phyloP scores from a whole-genome alignment of 2,797 vertebrate genomes.

The Sebastolobus altivelis region DNA sequence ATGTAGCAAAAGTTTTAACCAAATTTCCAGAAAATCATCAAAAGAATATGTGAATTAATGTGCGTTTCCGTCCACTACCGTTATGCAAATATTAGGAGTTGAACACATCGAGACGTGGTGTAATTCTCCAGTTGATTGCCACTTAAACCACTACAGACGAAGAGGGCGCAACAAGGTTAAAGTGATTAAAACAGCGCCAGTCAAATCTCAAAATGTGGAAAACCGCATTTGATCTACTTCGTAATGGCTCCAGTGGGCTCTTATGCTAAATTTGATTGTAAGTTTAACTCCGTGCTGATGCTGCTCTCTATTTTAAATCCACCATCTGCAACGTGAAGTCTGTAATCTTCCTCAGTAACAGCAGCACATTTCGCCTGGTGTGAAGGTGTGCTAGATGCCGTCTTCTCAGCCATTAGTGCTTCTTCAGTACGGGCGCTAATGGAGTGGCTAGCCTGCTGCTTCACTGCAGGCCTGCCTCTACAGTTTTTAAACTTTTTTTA shows the following conservation, averaged over 20 bases:
- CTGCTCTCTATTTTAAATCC: constrained; percentile 18
- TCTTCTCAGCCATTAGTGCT: constrained; percentile 59
- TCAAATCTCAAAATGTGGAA: neutral
- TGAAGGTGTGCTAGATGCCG: constrained; percentile 47
- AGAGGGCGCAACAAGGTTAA: fast-evolving
- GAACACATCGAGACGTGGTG: neutral
- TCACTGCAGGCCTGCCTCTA: constrained; percentile 33
- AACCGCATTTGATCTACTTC: neutral
- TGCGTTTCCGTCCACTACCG: fast-evolving
- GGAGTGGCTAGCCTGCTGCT: constrained; percentile 39
- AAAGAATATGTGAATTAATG: neutral
- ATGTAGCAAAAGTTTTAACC: neutral
- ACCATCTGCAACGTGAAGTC: constrained; percentile 9
- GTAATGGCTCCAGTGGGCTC: neutral
- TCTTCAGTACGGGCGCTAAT: constrained; percentile 53
- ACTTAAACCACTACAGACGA: neutral
- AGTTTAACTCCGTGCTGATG: neutral
- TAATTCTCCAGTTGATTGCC: neutral
- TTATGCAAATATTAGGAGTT: neutral
- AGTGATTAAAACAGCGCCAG: neutral
- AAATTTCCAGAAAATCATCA: neutral
- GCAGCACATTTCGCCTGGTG: constrained; percentile 39
- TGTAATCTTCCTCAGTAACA: constrained; percentile 11
- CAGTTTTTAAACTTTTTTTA: constrained; percentile 29
- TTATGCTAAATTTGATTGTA: neutral